Base-by-base conservation (phyloP, 2,888 invertebrate genomes). In the Spilosoma lubricipeda region DNA sequence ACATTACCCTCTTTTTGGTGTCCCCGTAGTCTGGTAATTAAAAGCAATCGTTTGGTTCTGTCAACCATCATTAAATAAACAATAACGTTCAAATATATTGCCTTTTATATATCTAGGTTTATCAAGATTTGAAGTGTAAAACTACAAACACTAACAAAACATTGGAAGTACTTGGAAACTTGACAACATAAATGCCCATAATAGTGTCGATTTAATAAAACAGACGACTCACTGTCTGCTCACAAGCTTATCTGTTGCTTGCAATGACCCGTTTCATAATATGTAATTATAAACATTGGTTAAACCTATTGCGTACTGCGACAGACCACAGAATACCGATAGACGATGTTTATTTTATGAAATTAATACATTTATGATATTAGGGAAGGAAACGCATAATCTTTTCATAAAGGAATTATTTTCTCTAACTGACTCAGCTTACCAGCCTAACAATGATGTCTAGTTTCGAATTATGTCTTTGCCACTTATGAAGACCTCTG, bases 191-290 rank as follows among this genome's bases (percentile, higher is more conserved):
- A 30, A 74, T 76, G 39, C 72, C 71, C 75, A 68, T 77, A 80
- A 68, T 68, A 42, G 30, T 63, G 67, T 78, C 71, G 80, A 84
- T 80, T 80, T 85, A 80, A 65, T 71, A 77, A 72, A 82, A 88
- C 83, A 86, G 89, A 88, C 89, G 90, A 87, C 91, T 83, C 81
- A 87, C 89, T 89, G 92, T 91, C 91, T 91, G 88, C 85, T 77
- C 73, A 68, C 75, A 78, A 74, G 77, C 81, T 90, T 90, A 90
- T 90, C 90, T 84, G 75, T 77, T 80, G 71, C 75, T 79, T 82
- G 77, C 83, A 81, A 81, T 84, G 85, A 86, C 83, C 84, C 72
- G 77, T 81, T 63, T 70, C 42, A 77, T 83, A 79, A 81, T 83
- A 63, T 30, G 27, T 63, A 73, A 80, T 79, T 80, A 79, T 78